Evolutionary conservation across 2,888 invertebrate genomes (phyloP).

Genomic region (Acleris literana): DNA sequence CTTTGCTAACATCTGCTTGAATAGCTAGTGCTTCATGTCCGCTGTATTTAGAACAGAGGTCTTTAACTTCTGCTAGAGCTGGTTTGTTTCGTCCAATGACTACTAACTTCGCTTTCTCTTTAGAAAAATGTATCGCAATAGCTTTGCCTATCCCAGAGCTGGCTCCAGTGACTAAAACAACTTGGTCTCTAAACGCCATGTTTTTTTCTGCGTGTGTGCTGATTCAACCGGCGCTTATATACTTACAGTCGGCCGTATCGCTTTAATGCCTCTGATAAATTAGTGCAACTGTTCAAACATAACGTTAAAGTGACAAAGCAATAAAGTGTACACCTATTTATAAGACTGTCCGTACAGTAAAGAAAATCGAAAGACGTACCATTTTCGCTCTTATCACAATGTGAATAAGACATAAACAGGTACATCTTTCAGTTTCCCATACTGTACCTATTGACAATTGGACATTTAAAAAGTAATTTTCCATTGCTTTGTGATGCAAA

Average conservation of each 20-base stretch:
- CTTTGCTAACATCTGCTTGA: conserved; percentile 85
- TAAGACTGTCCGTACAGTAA: too few species aligned
- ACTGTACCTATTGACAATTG: too few species aligned
- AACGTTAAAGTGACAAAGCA: too few species aligned
- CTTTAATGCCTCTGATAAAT: too few species aligned
- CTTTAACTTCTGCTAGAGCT: conserved; percentile 28
- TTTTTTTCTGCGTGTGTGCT: not conserved
- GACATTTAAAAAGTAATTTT: too few species aligned
- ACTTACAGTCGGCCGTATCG: not conserved
- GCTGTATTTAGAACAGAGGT: conserved; percentile 39
- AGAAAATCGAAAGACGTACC: too few species aligned
- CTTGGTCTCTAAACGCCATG: conserved; percentile 37
- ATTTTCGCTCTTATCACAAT: too few species aligned
- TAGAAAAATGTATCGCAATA: conserved; percentile 37
- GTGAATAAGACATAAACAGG: too few species aligned
- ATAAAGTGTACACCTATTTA: too few species aligned
- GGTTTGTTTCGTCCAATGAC: conserved; percentile 34
- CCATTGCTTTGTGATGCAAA: too few species aligned
- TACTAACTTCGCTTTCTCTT: conserved; percentile 35
- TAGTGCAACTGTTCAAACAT: too few species aligned
- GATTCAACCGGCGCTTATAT: conserved; percentile 8
- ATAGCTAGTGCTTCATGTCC: conserved; percentile 73
- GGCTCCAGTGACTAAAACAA: conserved; percentile 38
- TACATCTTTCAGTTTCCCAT: too few species aligned
- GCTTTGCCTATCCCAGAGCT: conserved; percentile 39